A percentile compares a stretch with the other conserved stretches of the same genome.
These are phyloP conservation scores for Hymenopus coronatus DNA, from an alignment of 2,888 invertebrate species.

Conservation along the genomic window DNA sequence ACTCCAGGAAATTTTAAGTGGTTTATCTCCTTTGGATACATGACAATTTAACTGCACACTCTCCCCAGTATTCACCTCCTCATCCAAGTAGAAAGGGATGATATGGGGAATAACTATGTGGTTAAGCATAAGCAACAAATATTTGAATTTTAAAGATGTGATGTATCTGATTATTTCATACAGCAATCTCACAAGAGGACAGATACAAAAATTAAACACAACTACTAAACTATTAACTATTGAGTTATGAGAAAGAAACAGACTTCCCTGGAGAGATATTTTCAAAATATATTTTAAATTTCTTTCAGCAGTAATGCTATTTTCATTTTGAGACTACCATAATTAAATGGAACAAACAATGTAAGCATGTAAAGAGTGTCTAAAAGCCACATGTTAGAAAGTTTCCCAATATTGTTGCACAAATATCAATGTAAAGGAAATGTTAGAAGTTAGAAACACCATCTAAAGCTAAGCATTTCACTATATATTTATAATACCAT, in stretches of 20 bases:
- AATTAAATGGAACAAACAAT: neutral
- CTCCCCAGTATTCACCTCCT: slow-evolving; percentile 40
- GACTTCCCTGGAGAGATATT: neutral
- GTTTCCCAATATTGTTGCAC: neutral
- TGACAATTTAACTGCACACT: slow-evolving; percentile 42
- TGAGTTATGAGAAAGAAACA: neutral
- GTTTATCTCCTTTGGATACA: slow-evolving; percentile 43
- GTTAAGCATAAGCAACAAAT: neutral
- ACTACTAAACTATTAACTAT: neutral
- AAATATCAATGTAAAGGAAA: neutral
- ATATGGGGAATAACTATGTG: slow-evolving; percentile 54
- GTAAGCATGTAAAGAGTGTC: neutral
- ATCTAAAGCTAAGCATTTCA: neutral
- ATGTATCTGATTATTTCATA: neutral
- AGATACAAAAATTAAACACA: neutral
- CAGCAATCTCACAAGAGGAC: neutral
- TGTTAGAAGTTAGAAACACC: neutral
- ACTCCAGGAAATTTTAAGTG: slow-evolving; percentile 39
- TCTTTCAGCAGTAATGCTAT: neutral
- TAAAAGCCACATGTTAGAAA: neutral
- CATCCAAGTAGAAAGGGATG: slow-evolving; percentile 41
- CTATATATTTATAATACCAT: slow-evolving; percentile 38
- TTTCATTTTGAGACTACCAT: neutral
- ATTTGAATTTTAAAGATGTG: neutral
- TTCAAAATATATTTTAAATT: neutral